Evolutionary conservation across 2,888 invertebrate genomes (phyloP), one percentile per base, ranked within the genome.

Genomic region (Eupithecia dodoneata): DNA sequence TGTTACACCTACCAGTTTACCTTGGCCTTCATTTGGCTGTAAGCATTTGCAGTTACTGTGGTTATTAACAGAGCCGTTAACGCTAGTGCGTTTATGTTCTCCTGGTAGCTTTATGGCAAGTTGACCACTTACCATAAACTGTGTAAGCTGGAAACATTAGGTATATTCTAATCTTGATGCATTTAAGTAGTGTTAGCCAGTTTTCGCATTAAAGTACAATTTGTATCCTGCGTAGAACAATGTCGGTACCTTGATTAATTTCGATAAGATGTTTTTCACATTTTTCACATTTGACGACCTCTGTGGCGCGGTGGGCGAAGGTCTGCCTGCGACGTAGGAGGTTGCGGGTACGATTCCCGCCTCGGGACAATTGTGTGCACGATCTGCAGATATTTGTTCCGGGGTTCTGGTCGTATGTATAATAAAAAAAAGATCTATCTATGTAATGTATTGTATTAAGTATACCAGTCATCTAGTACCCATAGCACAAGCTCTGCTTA

Each of bases 51-150:
- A 63, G 78, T 81, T 76, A 75, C 72, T 67, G 77, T 66, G 76
- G 78, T 75, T 79, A 78, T 78, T 80, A 77, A 75, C 78, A 45
- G 71, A 71, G 75, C 73, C 45, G 77, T 79, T 77, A 74, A 78
- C 79, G 74, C 76, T 77, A 77, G 18, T 52, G n/a, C 74, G 74
- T 77, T 77, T 75, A 77, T 77, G 77, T 71, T 71, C 73, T 72
- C 70, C 75, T 77, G 66, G 77, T 77, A 75, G 75, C 47, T 77
- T 77, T 75, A 75, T 71, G 10, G 70, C 72, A 30, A 66, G 63
- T 77, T 74, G 70, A 63, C 52, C 72, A 77, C 65, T 73, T 66
- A 66, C 12, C 66, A 66, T 66, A 66, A 66, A 42, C 66, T 66
- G 42, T 66, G 41, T 42, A 42, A 15, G 15, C 41, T 2, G 66